Percentiles rank a stretch among this genome's conserved stretches.
phyloP scores from a whole-genome alignment of 2,113 vertebrate species.

The Sorex fumeus region DNA sequence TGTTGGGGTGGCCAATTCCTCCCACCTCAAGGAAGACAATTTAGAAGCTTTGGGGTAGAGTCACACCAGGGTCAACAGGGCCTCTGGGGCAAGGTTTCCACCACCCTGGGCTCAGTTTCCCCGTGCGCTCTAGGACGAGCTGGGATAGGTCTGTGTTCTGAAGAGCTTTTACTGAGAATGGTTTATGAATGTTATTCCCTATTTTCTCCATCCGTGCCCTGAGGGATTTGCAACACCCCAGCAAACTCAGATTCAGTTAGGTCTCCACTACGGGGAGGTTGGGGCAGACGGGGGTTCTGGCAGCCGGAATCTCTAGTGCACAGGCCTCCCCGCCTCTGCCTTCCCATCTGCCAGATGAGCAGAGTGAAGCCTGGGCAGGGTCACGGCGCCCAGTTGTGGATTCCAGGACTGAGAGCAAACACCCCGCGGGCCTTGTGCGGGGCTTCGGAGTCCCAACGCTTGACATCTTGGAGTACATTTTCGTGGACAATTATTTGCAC shows the following conservation, averaged over 20 bases:
- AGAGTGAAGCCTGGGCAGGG: no score
- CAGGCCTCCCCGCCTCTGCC: no score
- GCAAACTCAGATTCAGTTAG: slow-evolving; percentile 4
- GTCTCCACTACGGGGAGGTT: no score
- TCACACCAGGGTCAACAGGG: background rate
- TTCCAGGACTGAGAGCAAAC: no score
- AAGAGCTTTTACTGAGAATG: background rate
- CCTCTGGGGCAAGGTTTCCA: background rate
- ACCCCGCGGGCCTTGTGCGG: no score
- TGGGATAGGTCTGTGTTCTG: background rate
- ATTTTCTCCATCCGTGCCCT: background rate
- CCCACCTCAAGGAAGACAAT: slow-evolving; percentile 17
- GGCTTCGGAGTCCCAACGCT: background rate
- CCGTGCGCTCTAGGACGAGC: background rate
- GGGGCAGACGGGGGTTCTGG: no score
- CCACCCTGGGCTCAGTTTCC: background rate
- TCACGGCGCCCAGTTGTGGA: background rate
- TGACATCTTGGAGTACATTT: background rate
- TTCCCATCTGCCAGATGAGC: no score
- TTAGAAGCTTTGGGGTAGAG: background rate
- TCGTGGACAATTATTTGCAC: slow-evolving; percentile 57
- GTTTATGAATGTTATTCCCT: background rate
- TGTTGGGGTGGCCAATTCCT: background rate
- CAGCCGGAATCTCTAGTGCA: no score
- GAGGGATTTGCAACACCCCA: slow-evolving; percentile 5